Percentiles rank a stretch among this genome's conserved stretches.
Evolutionary conservation across 2,113 vertebrate species (phyloP).

Genomic region (Larimichthys crocea): DNA sequence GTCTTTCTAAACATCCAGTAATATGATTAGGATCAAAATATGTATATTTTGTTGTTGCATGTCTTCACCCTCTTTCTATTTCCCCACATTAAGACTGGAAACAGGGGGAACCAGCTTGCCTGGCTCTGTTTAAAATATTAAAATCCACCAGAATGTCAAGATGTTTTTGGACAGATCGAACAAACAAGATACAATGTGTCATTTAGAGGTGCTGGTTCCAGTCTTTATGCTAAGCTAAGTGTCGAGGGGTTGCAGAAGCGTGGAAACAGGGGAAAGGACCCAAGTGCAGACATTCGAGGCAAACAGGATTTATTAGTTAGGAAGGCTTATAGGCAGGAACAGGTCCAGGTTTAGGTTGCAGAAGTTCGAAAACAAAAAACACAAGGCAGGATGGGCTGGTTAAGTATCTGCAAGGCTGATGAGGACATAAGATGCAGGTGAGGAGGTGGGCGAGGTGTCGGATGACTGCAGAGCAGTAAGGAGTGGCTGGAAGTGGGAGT

Average conservation of each 20-base stretch:
- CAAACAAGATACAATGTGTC: background rate
- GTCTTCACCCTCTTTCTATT: background rate
- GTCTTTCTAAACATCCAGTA: background rate
- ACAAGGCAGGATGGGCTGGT: no score
- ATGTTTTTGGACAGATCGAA: background rate
- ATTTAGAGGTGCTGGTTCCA: background rate
- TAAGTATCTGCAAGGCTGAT: no score
- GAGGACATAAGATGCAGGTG: no score
- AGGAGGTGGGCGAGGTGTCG: no score
- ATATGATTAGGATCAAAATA: background rate
- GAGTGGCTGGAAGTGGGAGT: no score
- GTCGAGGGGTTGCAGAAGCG: background rate
- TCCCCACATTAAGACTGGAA: background rate
- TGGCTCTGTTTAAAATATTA: background rate
- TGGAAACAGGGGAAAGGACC: no score
- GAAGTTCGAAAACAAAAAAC: no score
- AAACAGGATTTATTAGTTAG: no score
- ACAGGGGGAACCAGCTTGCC: background rate
- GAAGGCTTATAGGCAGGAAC: no score
- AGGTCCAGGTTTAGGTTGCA: no score
- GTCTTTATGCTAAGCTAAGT: slow-evolving; percentile 11
- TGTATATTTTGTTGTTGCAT: background rate
- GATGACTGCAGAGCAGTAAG: no score
- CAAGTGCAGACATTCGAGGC: no score
- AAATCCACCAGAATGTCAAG: background rate